Base-by-base conservation (phyloP, 2,797 vertebrate genomes). In the Scarus forsteni region DNA sequence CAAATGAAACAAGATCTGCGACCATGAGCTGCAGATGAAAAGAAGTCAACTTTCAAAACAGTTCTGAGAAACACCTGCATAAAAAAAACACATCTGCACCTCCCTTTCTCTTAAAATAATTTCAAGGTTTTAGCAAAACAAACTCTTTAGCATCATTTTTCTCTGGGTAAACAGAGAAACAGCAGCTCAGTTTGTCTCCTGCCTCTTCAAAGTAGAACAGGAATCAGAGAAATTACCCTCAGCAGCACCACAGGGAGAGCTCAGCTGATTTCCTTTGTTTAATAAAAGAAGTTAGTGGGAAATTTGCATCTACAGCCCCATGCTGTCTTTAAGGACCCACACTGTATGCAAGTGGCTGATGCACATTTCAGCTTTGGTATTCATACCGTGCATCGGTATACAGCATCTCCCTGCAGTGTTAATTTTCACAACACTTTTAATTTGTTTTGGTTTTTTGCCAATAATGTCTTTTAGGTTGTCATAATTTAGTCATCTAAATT, bases 11-110 rank as follows among this genome's bases (percentile, higher is more conserved):
- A 38, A 43, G 80, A 62, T 68, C 10, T 3, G 42, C 35, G 62
- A 36, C 50, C 18, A 1, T 61, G 73, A 78, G 45, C 44, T 46
- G 65, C 27, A 63, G 56, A 73, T 64, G 16, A 74, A 70, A 62
- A 66, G 38, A 68, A 40, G 66, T 18, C 35, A 5, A 15, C n/a
- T 8, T 36, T 19, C 54, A 18, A 61, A 55, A 57, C n/a, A 46
- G 36, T 42, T 13, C 43, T 18, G 45, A 34, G 39, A 18, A 69
- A 40, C 10, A 8, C 46, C 43, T 61, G 61, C 44, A 14, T 39
- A 16, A 69, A 51, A 58, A 53, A 54, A 77, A 73, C 40, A 66
- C 34, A 66, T 65, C 62, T 48, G 43, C 18, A 27, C 34, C 52
- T 60, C 14, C 9, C 11, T 9, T 46, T 42, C 42, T 7, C 44